A percentile compares a stretch with the other conserved stretches of the same genome.
These are phyloP conservation scores for Nycticebus coucang DNA, from an alignment of 2,113 vertebrate genomes.

Conservation along the genomic window DNA sequence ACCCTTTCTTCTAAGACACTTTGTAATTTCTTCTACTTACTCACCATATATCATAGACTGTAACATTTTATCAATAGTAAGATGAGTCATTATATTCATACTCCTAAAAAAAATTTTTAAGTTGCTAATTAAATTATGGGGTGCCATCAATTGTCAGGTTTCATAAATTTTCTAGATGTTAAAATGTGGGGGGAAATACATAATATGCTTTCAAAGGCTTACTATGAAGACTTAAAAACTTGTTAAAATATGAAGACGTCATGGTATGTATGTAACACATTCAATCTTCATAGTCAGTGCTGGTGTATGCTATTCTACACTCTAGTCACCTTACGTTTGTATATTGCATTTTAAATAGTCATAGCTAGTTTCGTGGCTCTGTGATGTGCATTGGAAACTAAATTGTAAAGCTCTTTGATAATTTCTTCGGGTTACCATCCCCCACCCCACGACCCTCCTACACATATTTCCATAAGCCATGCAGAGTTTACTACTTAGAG, in stretches of 20 bases:
- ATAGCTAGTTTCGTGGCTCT: neutral
- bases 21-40: neutral
- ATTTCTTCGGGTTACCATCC: conserved; percentile 27
- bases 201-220: neutral
- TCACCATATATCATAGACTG: conserved; percentile 61
- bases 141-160: neutral
- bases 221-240: neutral
- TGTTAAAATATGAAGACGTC: conserved; percentile 1
- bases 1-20: neutral
- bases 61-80: neutral
- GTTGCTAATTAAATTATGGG: neutral
- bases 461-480: neutral
- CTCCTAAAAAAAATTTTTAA: neutral
- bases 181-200: neutral
- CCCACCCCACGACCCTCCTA: neutral
- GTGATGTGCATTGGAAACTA: neutral
- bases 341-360: conserved; percentile 36
- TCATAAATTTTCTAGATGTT: neutral
- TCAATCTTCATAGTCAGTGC: neutral
- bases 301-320: neutral
- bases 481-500: neutral
- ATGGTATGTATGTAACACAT: conserved; percentile 34
- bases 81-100: conserved; percentile 36
- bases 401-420: neutral
- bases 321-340: neutral